These are phyloP conservation scores for Drosophila ananassae DNA, from an alignment of 1,140 invertebrate genomes.

Conservation along the genomic window DNA sequence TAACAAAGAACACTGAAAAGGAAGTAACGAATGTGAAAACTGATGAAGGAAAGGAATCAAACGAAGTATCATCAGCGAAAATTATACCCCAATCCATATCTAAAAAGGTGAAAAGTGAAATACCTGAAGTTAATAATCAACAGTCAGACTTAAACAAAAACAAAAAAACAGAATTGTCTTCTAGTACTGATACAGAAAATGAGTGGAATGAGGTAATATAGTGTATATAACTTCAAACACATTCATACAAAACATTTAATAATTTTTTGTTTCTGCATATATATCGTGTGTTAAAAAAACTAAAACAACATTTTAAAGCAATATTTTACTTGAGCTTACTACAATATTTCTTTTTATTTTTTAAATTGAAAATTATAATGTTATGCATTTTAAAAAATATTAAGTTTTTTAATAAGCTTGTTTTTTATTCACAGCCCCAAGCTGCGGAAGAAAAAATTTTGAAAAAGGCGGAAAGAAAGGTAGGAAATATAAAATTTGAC, in stretches of 20 bases:
- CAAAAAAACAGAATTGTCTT: background rate
- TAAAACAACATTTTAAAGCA: background rate
- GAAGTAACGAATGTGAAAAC: background rate
- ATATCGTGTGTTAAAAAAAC: background rate
- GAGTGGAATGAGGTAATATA: conserved; percentile 7
- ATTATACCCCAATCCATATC: background rate
- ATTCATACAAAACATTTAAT: no score
- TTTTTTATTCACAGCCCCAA: conserved; percentile 36
- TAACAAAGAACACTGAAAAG: conserved; percentile 10
- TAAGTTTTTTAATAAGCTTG: background rate
- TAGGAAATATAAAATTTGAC: conserved; percentile 21
- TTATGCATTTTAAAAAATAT: background rate
- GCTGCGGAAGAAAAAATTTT: conserved; percentile 41
- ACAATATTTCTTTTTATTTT: background rate
- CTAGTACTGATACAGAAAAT: background rate
- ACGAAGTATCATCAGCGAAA: background rate
- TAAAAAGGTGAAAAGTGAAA: background rate
- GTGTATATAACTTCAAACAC: background rate
- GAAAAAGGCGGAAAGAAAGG: conserved; percentile 73
- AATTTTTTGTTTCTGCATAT: background rate
- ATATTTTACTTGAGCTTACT: no score
- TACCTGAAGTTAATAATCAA: background rate
- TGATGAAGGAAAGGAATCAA: background rate
- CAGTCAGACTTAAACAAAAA: background rate
- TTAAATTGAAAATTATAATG: no score